Evolutionary conservation across 2,113 vertebrate genomes (phyloP).

Genomic region (Lagopus leucura): DNA sequence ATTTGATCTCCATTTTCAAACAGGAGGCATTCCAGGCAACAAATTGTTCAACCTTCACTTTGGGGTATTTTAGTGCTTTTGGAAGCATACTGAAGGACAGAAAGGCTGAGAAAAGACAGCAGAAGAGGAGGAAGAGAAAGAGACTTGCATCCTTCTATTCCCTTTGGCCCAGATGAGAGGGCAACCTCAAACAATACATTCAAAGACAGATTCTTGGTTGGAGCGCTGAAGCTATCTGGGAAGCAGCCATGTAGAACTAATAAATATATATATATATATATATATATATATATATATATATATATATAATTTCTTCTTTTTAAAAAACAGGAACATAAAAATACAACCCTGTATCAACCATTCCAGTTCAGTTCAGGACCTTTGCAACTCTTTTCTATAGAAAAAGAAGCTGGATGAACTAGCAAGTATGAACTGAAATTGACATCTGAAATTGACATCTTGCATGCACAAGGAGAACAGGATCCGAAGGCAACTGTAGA

Average conservation of each 20-base stretch:
- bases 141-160: neutral
- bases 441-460: neutral
- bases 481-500: neutral
- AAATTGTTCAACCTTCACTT: neutral
- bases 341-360: neutral
- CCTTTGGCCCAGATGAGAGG: neutral
- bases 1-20: neutral
- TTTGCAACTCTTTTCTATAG: neutral
- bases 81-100: neutral
- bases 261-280: no score
- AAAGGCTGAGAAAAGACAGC: neutral
- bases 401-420: neutral
- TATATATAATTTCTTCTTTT: neutral
- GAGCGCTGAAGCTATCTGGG: neutral
- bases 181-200: neutral
- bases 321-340: neutral
- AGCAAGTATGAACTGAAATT: neutral
- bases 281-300: no score
- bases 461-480: neutral
- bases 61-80: neutral
- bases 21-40: neutral
- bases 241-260: fast-evolving
- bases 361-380: neutral
- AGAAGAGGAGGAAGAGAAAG: neutral
- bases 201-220: neutral